Evolutionary conservation across 2,113 vertebrate species (phyloP), one percentile per base, ranked within the genome.

Genomic region (Gopherus evgoodei): DNA sequence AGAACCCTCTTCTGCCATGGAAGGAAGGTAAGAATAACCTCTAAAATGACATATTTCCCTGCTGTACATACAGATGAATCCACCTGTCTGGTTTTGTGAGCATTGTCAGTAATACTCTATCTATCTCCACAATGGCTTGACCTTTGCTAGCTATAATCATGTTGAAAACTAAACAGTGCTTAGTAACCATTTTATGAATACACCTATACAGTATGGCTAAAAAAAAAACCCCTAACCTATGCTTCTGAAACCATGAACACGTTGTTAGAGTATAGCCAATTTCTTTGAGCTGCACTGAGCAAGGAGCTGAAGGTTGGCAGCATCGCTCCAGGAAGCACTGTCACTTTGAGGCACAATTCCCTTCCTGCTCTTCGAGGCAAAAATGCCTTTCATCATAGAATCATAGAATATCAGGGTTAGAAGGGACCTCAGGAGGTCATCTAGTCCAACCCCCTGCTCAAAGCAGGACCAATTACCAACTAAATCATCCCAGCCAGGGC

Each of bases 201-300:
- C 24, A 29, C 2, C 35, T 19, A 35, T 24, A 52, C 80, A 57
- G 1, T 8, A 35, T 12, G 27, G 2, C 27, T 81, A 59, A 82
- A 59, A 90, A 21, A 76, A 89, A 12, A 29, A 4, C 4, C 25
- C 57, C 11, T 29, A 42, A 42, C 29, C 62, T 69, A 21, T 21
- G 35, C 12, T 13, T 8, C 42, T 29, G 54, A 52, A 35, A 56
- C 7, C 11, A 78, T 0, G 0, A 1, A 9, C 25, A 17, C 1
- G 0, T 49, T 54, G n/a, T 8, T 53, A 29, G 17, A 21, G 11
- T 19, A 50, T 44, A 38, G 1, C 82, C 13, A 24, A 91, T 91
- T 89, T 65, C 11, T 62, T 27, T 80, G 38, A 31, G 17, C 3
- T 90, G 1, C 53, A 69, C 81, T 11, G 87, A 87, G 42, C 8